Percentiles rank a stretch among this genome's conserved stretches.
Conservation (phyloP, 2,113 vertebrate species). For the Philantomba maxwellii region DNA sequence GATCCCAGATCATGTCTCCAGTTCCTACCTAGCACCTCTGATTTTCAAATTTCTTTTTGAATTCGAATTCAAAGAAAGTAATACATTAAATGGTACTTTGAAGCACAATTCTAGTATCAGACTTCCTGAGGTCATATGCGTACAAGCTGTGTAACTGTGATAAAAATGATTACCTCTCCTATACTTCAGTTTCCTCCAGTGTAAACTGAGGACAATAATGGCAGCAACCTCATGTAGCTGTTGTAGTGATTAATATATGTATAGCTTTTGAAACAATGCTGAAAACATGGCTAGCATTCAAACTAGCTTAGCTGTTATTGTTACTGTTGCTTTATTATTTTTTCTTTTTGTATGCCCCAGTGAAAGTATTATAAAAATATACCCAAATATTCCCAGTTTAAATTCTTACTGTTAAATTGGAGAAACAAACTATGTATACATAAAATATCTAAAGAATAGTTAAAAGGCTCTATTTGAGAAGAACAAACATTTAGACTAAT, state of each 20-base stretch:
- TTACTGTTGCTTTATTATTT: not conserved
- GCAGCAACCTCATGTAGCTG: not conserved
- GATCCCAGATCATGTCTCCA: not conserved
- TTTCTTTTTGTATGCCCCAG: not conserved
- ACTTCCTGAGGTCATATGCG: not conserved
- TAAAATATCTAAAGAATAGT: not conserved
- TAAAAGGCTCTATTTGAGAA: not conserved
- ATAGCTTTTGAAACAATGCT: not conserved
- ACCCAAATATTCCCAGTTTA: not conserved
- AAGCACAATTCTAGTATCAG: not conserved
- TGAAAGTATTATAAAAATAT: conserved; percentile 1
- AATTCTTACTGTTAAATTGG: not conserved
- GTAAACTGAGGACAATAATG: not conserved
- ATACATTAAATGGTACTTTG: not conserved
- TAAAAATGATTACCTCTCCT: not conserved
- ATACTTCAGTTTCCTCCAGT: not conserved
- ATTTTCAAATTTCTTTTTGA: not conserved
- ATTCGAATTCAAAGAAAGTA: not conserved
- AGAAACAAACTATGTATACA: not conserved
- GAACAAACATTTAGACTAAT: not conserved
- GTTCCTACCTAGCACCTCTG: not conserved
- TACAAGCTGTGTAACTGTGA: not conserved
- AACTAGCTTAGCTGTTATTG: not conserved
- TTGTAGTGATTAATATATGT: not conserved
- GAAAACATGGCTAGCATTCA: not conserved